Base-by-base conservation (phyloP, 2,888 invertebrate genomes). In the Lithophane semibrunnea region DNA sequence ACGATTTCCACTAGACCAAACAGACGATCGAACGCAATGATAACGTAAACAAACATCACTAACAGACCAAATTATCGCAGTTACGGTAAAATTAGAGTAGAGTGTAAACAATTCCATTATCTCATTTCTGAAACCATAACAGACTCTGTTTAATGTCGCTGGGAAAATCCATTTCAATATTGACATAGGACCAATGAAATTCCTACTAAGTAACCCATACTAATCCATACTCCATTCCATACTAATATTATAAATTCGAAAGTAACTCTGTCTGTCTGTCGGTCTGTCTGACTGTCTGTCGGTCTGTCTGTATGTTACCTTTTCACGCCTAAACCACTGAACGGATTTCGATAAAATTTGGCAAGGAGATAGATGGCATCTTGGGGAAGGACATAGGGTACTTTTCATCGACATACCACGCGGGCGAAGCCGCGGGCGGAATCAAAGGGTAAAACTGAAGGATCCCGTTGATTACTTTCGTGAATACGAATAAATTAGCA, bases 31-130 rank as follows among this genome's bases (percentile, higher is more conserved):
- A 58, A 49, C 24, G 54, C 9, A 52, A 49, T 52, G 64, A 58
- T 64, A 64, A 58, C 21, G 58, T 58, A 60, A 81, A 42, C 76
- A 75, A 75, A 73, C 42, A 64, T 47, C 18, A 21, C 10, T 13
- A 52, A n/a, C n/a, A 44, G 16, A 58, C 21, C 64, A 73, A 78
- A 65, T 65, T 52, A 58, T 60, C 12, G 42, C 44, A 52, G 21
- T 47, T 61, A 54, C 18, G 9, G 24, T 29, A 63, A 49, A 69
- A 77, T 37, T 54, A 13, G 44, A 54, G n/a, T 18, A 21, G 13
- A 76, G 16, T 65, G 66, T 63, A 67, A 79, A 75, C 65, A 79
- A 64, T 58, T 44, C 49, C 16, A 63, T 74, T 66, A 68, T 47
- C 49, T 64, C 21, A 63, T 44, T 16, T 29, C 37, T 65, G 47